A percentile compares a stretch with the other conserved stretches of the same genome.
Conservation (phyloP, 2,888 invertebrate species). For the Tetheella fluctuosa region DNA sequence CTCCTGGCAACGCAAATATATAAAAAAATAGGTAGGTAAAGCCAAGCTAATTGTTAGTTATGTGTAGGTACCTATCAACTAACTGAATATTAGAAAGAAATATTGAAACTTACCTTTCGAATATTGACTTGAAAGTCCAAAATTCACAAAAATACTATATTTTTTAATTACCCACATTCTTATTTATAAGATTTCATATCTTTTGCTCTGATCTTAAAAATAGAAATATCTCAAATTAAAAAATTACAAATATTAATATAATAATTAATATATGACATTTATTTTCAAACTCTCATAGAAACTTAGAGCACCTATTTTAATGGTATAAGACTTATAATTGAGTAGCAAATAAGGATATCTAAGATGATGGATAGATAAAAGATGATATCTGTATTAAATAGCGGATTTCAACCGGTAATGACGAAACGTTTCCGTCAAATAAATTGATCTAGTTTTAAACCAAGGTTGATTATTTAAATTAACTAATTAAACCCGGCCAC, state of each 20-base stretch:
- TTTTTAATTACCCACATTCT: slow-evolving; percentile 9
- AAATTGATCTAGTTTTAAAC: slow-evolving; percentile 22
- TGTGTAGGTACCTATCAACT: too few species aligned
- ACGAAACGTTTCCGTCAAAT: slow-evolving; percentile 32
- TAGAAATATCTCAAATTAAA: slow-evolving; percentile 3
- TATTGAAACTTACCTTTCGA: not conserved
- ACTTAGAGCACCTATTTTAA: not conserved
- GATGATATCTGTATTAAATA: slow-evolving; percentile 32
- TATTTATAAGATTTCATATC: slow-evolving; percentile 17
- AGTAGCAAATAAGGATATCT: slow-evolving; percentile 15
- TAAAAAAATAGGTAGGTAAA: too few species aligned
- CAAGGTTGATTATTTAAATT: slow-evolving; percentile 13
- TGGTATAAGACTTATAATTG: slow-evolving; percentile 8
- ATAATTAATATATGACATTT: slow-evolving; percentile 13
- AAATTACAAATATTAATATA: slow-evolving; percentile 9
- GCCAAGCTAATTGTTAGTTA: too few species aligned
- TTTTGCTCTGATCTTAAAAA: not conserved
- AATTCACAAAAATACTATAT: not conserved
- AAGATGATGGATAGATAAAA: slow-evolving; percentile 24
- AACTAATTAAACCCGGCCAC: too few species aligned
- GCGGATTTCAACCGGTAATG: slow-evolving; percentile 28
- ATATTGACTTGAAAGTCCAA: not conserved
- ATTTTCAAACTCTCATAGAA: not conserved
- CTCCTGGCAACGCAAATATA: too few species aligned
- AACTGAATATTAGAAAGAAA: too few species aligned